Evolutionary conservation across 2,888 invertebrate species (phyloP), one percentile per base, ranked within the genome.

Genomic region (Himalopsyche anomala): DNA sequence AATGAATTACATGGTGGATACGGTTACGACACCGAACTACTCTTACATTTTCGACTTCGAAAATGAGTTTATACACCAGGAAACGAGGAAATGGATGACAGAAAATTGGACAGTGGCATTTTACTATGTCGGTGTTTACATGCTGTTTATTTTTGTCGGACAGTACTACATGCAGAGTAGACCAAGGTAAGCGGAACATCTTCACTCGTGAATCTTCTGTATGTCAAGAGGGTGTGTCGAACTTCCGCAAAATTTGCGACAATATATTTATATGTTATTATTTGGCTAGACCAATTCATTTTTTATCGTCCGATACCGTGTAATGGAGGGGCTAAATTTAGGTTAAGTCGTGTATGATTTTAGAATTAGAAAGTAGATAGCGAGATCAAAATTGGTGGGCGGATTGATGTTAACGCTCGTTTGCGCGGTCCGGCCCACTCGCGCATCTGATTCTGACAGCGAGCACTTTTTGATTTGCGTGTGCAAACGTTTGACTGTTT

Each of bases 21-120:
- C 92, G 87, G 91, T 94, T 90, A 94, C 94, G 90, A 95, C 97
- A 84, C 97, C 97, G 88, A 98, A 98, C 92, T 98, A 98, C 92
- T 97, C 98, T 80, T 97, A 98, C 92, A 95, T 98, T 91, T 98
- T 99, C 93, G 96, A 97, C 90, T 99, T 99, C 91, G 99, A 99
- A 93, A 96, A 96, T 91, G 96, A 97, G 91, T 99, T 99, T 92
- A 97, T 97, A 91, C 97, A 98, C 91, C 95, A 96, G 90, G 95
- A 96, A 89, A 97, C 97, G 90, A 95, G 96, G 91, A 95, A 96
- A 92, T 99, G 99, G 98, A 99, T 99, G 98, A 95, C 96, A 89
- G 96, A 97, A 90, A 98, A 99, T 92, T 99, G 99, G 99, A 98
- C 97, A 86, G 95, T 96, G 91, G 97, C 97, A 85, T 98, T 98